Conservation (phyloP, 2,888 invertebrate genomes). For the Ophraella communa region DNA sequence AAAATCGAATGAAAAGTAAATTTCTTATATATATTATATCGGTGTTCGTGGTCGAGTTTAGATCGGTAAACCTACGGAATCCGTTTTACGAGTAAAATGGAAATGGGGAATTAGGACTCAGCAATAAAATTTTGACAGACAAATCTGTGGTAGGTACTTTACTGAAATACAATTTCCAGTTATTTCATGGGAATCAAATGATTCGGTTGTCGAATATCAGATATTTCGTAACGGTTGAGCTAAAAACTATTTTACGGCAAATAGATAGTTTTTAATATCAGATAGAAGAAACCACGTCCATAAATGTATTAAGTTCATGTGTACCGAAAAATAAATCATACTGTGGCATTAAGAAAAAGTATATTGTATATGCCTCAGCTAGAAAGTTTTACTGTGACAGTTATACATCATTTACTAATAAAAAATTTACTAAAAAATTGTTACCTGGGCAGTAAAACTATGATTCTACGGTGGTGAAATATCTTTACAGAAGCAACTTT, state of each 20-base stretch:
- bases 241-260: not conserved
- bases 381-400: no score
- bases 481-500: no score
- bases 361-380: no score
- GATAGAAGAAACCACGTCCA: not conserved
- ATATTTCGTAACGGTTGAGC: not conserved
- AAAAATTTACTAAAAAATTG: no score
- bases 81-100: constrained; percentile 31
- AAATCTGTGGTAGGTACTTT: constrained; percentile 45
- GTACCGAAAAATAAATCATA: no score
- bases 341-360: no score
- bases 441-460: no score
- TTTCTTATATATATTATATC: constrained; percentile 23
- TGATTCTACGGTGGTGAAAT: no score
- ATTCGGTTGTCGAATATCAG: no score
- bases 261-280: not conserved
- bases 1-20: constrained; percentile 6
- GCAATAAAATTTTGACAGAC: constrained; percentile 54
- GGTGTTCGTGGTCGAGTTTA: constrained; percentile 24
- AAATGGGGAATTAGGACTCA: constrained; percentile 32
- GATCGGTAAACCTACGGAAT: constrained; percentile 22
- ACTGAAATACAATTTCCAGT: constrained; percentile 50
- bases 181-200: constrained; percentile 6
- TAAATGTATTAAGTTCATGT: not conserved
- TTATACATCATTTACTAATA: no score